A percentile compares a stretch with the other conserved stretches of the same genome.
Evolutionary conservation across 2,113 vertebrate species (phyloP).

Genomic region (Ptyas mucosa): DNA sequence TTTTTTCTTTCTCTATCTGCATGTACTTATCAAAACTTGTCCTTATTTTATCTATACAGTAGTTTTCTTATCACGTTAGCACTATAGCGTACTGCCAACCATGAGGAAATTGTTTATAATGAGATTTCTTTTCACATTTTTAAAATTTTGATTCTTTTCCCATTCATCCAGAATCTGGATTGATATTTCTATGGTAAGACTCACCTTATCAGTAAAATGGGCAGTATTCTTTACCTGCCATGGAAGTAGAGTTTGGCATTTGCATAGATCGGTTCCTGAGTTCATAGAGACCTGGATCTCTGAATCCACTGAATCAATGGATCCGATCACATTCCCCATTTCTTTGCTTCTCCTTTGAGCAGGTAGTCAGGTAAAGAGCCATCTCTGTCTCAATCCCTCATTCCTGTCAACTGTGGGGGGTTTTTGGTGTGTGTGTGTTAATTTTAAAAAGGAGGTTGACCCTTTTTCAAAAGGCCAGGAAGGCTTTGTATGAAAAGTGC

Average conservation of each 20-base stretch:
- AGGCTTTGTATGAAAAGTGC: neutral
- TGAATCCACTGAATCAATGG: neutral
- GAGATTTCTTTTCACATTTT: constrained; percentile 9
- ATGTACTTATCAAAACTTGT: neutral
- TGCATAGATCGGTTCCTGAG: neutral
- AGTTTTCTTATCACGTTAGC: constrained; percentile 22
- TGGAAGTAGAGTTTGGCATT: neutral
- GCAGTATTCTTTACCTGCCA: neutral
- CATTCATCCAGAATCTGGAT: neutral
- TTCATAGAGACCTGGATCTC: neutral
- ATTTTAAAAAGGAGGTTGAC: neutral
- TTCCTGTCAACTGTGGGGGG: neutral
- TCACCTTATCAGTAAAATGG: neutral
- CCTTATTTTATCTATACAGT: neutral
- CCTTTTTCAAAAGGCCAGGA: neutral
- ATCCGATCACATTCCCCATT: neutral
- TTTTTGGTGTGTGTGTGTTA: neutral
- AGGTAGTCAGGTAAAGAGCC: neutral
- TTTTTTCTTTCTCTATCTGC: neutral
- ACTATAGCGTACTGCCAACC: neutral
- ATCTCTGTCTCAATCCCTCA: neutral
- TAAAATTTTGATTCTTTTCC: constrained; percentile 15
- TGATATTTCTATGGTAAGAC: constrained; percentile 45
- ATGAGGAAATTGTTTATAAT: constrained; percentile 34
- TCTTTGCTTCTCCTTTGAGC: neutral